Conservation (phyloP, 2,888 invertebrate genomes). For the Trissoscelio sp. region DNA sequence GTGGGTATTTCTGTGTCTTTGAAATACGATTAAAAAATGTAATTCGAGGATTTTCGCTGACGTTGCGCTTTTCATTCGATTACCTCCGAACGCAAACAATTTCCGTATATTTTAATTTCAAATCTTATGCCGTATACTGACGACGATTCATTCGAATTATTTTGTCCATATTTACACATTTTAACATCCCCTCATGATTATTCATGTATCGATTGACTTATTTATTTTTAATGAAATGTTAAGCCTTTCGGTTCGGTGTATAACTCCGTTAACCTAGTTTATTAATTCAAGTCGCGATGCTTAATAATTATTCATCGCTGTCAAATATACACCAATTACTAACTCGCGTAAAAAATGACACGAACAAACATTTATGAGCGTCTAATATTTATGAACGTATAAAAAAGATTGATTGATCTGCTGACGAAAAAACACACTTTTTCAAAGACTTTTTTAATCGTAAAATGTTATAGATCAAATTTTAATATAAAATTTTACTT, state of each 20-base stretch:
- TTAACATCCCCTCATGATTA: constrained; percentile 5
- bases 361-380: constrained; percentile 9
- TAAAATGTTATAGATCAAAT: no score
- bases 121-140: background rate
- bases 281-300: constrained; percentile 20
- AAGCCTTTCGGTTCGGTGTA: constrained; percentile 2
- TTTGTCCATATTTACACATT: constrained; percentile 14
- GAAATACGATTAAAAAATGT: no score
- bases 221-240: constrained; percentile 22
- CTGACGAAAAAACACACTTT: background rate
- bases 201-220: constrained; percentile 25
- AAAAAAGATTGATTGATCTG: background rate
- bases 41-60: background rate
- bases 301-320: constrained; percentile 19
- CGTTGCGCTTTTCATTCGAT: constrained; percentile 7
- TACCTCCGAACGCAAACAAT: constrained; percentile 6
- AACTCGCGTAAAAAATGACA: constrained; percentile 14
- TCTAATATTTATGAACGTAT: constrained; percentile 6
- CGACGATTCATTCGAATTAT: background rate
- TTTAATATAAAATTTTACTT: no score
- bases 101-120: constrained; percentile 5
- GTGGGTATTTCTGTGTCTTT: no score
- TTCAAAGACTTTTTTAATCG: background rate
- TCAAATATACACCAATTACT: constrained; percentile 15
- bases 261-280: constrained; percentile 17